Base-by-base conservation (phyloP, 2,113 vertebrate species). In the Guaruba guarouba region DNA sequence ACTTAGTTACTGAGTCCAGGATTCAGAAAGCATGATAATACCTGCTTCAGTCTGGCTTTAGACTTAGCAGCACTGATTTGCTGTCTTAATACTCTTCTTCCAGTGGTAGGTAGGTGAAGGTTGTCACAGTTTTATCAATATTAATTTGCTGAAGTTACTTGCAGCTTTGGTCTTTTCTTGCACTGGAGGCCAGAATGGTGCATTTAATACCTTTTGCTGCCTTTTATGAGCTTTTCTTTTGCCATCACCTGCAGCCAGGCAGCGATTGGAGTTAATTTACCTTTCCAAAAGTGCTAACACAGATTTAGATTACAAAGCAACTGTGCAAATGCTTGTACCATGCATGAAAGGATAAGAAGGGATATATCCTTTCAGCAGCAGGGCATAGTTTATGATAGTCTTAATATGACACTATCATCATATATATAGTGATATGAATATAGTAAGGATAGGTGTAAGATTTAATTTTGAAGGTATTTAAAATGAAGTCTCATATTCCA, bases 391-490 rank as follows among this genome's bases (percentile, higher is more conserved):
- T 91, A 46, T 74, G 49, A 11, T 69, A 37, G 43, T 59, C 83
- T 88, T 55, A 63, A 11, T 31, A 9, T 37, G 27, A 68, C 82
- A 79, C 17, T 81, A 22, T 28, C 44, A 4, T 67, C 22, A 11
- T 69, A 29, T 43, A 13, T 70, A 59, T 19, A 61, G 28, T 1
- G 0, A 10, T 43, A 7, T 11, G 15, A 84, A n/a, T 70, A 69
- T 13, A 44, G 31, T 80, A 83, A 66, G 7, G 24, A n/a, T n/a
- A 70, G 3, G 6, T 41, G 10, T 14, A 81, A 27, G 25, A 41
- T 77, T 70, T 63, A 59, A 70, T 86, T 92, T 70, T 75, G n/a
- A 75, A 82, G 35, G 48, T 33, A 29, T 79, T 94, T 71, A 62
- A 82, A 57, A 31, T 28, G 39, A 81, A 85, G 28, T 64, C 10